Conservation (phyloP, 1,140 invertebrate genomes). For the Ylistrum balloti region DNA sequence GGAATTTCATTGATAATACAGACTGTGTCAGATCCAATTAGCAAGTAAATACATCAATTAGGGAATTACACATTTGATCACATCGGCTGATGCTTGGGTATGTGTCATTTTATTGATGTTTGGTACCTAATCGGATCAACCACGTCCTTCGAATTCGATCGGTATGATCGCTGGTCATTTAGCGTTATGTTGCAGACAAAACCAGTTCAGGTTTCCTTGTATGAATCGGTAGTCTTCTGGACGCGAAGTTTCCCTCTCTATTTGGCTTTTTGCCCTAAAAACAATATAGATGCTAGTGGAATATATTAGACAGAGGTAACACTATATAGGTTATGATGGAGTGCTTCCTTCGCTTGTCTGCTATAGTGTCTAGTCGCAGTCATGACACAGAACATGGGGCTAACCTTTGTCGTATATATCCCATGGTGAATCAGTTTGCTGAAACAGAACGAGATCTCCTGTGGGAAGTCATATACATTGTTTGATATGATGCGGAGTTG, state of each 20-base stretch:
- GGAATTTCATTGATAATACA: constrained; percentile 2
- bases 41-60: background rate
- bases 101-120: constrained; percentile 28
- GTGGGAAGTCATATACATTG: too few relatives aligned
- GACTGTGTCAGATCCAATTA: constrained; percentile 37
- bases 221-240: background rate
- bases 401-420: background rate
- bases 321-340: background rate
- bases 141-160: constrained; percentile 32
- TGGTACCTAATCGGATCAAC: background rate
- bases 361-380: background rate
- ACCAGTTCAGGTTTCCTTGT: background rate
- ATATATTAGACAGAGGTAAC: background rate
- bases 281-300: background rate
- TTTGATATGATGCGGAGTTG: too few relatives aligned
- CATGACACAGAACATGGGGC: background rate
- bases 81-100: background rate
- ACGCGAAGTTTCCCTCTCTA: background rate
- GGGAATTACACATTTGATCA: constrained; percentile 16
- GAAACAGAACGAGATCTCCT: background rate
- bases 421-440: background rate
- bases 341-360: background rate
- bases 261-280: background rate
- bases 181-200: background rate
- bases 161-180: constrained; percentile 11